phyloP scores from a whole-genome alignment of 2,113 vertebrate species.

The Notarius quadriscutis region DNA sequence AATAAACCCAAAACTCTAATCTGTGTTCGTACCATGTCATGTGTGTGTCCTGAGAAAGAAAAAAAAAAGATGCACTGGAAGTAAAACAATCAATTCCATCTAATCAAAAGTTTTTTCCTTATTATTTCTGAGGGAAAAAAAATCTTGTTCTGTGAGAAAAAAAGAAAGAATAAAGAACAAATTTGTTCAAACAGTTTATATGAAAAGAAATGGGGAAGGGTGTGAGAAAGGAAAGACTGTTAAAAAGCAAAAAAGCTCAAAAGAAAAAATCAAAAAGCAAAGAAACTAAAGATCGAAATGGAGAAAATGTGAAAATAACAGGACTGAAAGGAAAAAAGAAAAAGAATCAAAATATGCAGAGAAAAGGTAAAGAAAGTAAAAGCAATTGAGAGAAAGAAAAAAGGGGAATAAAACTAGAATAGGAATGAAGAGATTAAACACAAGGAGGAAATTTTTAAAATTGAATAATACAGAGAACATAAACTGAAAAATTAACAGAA shows the following conservation, averaged over 20 bases:
- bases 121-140: background rate
- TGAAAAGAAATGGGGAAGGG: background rate
- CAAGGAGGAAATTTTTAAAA: too few relatives aligned
- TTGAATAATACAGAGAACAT: background rate
- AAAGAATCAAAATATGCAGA: background rate
- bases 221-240: background rate
- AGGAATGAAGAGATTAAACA: too few relatives aligned
- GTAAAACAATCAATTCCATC: background rate
- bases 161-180: background rate
- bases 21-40: background rate
- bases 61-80: background rate
- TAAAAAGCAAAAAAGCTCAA: background rate
- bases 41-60: background rate
- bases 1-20: slow-evolving; percentile 57
- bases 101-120: background rate
- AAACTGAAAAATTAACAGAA: background rate
- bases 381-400: background rate
- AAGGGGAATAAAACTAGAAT: too few relatives aligned
- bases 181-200: background rate
- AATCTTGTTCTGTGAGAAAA: background rate
- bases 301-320: background rate
- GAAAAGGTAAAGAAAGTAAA: background rate
- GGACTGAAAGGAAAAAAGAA: background rate
- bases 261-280: too few relatives aligned
- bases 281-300: background rate